A percentile compares a stretch with the other conserved stretches of the same genome.
phyloP scores from a whole-genome alignment of 1,140 invertebrate genomes.

The Latrodectus geometricus region DNA sequence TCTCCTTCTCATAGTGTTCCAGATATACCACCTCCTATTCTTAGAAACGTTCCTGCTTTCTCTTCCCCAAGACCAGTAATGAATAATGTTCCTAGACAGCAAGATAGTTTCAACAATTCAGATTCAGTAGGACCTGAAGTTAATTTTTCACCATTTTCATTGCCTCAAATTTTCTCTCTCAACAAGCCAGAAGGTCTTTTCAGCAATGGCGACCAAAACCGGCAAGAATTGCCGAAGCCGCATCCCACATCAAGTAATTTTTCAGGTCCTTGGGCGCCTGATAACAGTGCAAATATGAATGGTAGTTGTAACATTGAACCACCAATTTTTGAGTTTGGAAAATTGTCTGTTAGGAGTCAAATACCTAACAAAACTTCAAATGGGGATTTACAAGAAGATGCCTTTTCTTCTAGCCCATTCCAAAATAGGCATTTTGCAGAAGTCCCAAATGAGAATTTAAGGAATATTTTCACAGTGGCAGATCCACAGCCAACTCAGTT shows the following conservation, averaged over 20 bases:
- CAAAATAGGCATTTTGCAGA: conserved; percentile 12
- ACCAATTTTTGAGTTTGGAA: conserved; percentile 34
- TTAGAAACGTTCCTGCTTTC: conserved; percentile 23
- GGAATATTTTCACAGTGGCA: conserved; percentile 3
- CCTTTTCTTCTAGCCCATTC: conserved; percentile 18
- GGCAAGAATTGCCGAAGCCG: conserved; percentile 1
- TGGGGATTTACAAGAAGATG: conserved; percentile 10
- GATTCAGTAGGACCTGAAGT: conserved; percentile 17
- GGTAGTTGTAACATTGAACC: conserved; percentile 7
- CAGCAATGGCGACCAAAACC: conserved; percentile 22
- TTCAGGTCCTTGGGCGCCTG: not conserved
- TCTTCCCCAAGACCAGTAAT: conserved; percentile 2
- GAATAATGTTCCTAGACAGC: not conserved
- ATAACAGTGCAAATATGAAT: conserved; percentile 14
- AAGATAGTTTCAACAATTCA: conserved; percentile 29
- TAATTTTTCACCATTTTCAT: conserved; percentile 18
- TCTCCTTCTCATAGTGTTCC: conserved; percentile 31
- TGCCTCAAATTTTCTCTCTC: conserved; percentile 11
- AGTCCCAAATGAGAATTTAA: not conserved
- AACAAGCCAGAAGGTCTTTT: conserved; percentile 41
- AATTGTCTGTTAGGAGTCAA: conserved; percentile 16
- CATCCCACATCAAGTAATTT: conserved; percentile 4
- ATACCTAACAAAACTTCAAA: conserved; percentile 24
- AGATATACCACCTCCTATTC: not conserved
- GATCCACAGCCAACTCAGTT: conserved; percentile 3